Conservation (phyloP, 2,797 vertebrate species). For the Sebastes trivittatus region DNA sequence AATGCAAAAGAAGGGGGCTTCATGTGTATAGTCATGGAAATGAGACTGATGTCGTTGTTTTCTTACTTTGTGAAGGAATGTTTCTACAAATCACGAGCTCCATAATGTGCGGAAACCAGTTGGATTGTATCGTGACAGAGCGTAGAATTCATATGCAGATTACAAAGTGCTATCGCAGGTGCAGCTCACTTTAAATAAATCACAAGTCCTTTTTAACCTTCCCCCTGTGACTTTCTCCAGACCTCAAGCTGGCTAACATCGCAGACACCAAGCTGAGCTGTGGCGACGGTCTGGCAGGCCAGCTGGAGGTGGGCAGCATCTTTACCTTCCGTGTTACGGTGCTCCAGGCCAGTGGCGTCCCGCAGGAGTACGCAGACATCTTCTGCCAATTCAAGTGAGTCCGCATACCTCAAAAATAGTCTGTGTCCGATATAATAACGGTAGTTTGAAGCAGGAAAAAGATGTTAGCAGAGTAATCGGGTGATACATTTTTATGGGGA, state of each 20-base stretch:
- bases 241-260: constrained; percentile 88
- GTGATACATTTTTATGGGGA: neutral
- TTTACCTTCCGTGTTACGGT: constrained; percentile 98
- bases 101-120: constrained; percentile 12
- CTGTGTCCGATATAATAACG: no score
- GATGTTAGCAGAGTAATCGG: no score
- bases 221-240: constrained; percentile 71
- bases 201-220: constrained; percentile 4
- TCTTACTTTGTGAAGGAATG: constrained; percentile 41
- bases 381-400: constrained; percentile 99
- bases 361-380: constrained; percentile 94
- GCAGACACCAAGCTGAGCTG: constrained; percentile 87
- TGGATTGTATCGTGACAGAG: neutral
- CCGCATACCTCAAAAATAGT: neutral
- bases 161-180: neutral
- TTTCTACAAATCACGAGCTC: constrained; percentile 26
- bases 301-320: constrained; percentile 93
- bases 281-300: constrained; percentile 85
- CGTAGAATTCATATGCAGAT: constrained; percentile 27
- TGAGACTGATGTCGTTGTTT: constrained; percentile 19
- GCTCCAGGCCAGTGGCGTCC: constrained; percentile 93
- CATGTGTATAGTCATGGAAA: constrained; percentile 63
- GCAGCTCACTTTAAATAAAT: constrained; percentile 24
- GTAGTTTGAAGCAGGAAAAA: no score
- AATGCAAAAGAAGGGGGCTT: constrained; percentile 31